These are phyloP conservation scores for Galaxias olidus DNA, from an alignment of 2,797 vertebrate species.

Conservation along the genomic window DNA sequence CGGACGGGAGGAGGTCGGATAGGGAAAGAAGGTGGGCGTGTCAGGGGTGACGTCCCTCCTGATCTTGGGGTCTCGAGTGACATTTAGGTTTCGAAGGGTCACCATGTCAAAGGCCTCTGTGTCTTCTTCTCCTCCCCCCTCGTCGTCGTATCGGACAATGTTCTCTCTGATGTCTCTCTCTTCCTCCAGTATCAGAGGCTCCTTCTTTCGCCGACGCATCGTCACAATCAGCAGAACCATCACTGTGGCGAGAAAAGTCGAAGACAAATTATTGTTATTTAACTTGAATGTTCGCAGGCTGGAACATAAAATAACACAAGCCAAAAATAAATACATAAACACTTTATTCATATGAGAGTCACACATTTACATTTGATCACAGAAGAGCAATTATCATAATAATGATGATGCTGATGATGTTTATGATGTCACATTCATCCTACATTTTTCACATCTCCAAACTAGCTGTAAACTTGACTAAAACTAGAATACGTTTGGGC, in stretches of 20 bases:
- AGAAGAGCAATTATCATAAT: too few relatives aligned
- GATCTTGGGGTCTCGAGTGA: constrained; percentile 83
- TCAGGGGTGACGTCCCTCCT: constrained; percentile 91
- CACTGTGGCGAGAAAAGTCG: constrained; percentile 63
- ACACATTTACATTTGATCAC: neutral
- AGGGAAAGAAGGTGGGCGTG: constrained; percentile 84
- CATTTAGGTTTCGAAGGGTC: constrained; percentile 89
- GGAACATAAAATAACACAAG: too few relatives aligned
- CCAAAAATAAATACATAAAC: too few relatives aligned
- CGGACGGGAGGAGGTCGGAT: constrained; percentile 79
- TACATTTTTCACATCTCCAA: constrained; percentile 21
- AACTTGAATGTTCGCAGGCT: neutral
- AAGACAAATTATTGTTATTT: neutral
- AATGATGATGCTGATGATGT: constrained; percentile 1
- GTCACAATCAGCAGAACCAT: constrained; percentile 90
- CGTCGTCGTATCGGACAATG: constrained; percentile 94
- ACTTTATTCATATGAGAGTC: too few relatives aligned
- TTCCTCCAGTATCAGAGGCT: constrained; percentile 92
- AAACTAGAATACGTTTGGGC: constrained; percentile 42
- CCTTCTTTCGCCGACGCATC: constrained; percentile 88
- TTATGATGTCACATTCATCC: constrained; percentile 21
- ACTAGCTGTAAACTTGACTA: constrained; percentile 38
- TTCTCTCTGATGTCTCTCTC: constrained; percentile 94
- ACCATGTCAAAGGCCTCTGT: constrained; percentile 98
- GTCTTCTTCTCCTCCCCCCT: constrained; percentile 95